phyloP scores from a whole-genome alignment of 53 echinoderm and acorn worm species.

The Pentamera pediparva region DNA sequence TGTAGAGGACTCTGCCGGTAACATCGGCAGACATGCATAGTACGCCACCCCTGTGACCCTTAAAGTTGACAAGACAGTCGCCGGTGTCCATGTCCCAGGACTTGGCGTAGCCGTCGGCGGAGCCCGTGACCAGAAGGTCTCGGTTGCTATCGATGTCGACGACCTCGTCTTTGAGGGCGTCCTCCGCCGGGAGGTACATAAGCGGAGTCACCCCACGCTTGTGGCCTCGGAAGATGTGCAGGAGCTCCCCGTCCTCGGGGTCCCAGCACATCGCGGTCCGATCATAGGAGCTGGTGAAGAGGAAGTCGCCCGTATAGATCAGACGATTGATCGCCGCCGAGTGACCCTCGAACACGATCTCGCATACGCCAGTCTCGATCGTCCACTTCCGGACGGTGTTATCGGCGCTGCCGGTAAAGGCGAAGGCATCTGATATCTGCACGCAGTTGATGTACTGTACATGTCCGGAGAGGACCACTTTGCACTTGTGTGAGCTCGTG shows the following conservation, averaged over 20 bases:
- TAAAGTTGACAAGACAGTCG: slow-evolving; percentile 66
- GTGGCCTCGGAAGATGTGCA: slow-evolving; percentile 97
- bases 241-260: slow-evolving; percentile 93
- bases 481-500: slow-evolving; percentile 31
- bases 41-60: slow-evolving; percentile 84
- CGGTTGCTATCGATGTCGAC: slow-evolving; percentile 88
- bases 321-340: slow-evolving; percentile 78
- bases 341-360: slow-evolving; percentile 81
- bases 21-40: slow-evolving; percentile 81
- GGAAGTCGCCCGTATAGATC: slow-evolving; percentile 94
- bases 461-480: slow-evolving; percentile 63
- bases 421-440: slow-evolving; percentile 72
- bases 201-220: slow-evolving; percentile 80
- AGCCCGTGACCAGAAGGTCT: slow-evolving; percentile 85
- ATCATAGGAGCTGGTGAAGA: slow-evolving; percentile 96
- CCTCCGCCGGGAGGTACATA: slow-evolving; percentile 99
- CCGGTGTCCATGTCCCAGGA: slow-evolving; percentile 99
- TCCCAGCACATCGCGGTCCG: slow-evolving; percentile 99
- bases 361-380: slow-evolving; percentile 54
- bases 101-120: slow-evolving; percentile 83
- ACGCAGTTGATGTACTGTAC: slow-evolving; percentile 77
- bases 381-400: slow-evolving; percentile 82
- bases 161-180: slow-evolving; percentile 90
- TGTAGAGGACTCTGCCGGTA: slow-evolving; percentile 76
- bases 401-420: slow-evolving; percentile 92